A percentile compares a stretch with the other conserved stretches of the same genome.
phyloP scores from a whole-genome alignment of 2,113 vertebrate species.

The Equus quagga region DNA sequence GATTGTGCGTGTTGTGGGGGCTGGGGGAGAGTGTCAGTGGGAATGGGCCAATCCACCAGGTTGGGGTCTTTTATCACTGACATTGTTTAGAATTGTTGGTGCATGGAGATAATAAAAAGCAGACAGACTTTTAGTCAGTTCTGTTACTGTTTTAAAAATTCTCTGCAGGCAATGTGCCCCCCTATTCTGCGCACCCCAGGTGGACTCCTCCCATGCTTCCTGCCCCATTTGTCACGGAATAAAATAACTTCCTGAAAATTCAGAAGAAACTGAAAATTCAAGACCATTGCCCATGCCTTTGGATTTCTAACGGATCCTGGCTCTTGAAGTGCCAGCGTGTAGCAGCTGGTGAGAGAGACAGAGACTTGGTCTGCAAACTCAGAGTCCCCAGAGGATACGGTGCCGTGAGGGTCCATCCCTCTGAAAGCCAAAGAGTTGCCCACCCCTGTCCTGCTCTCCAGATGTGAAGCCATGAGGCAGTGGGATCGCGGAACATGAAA shows the following conservation, averaged over 20 bases:
- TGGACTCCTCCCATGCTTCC: neutral
- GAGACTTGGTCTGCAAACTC: neutral
- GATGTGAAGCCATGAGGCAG: neutral
- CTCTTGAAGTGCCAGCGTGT: neutral
- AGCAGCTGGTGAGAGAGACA: neutral
- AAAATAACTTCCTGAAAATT: neutral
- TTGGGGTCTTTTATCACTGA: neutral
- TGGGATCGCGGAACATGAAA: neutral
- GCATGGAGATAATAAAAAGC: neutral
- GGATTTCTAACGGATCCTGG: neutral
- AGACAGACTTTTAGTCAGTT: neutral
- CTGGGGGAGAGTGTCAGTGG: fast-evolving
- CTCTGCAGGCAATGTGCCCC: neutral
- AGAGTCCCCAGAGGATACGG: neutral
- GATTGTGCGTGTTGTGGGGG: no score
- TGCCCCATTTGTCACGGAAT: neutral
- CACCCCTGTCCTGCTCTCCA: neutral
- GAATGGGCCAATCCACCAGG: neutral
- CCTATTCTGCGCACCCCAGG: neutral
- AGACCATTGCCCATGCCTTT: neutral
- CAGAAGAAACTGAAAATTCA: neutral
- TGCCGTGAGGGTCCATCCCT: neutral
- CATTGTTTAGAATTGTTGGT: neutral
- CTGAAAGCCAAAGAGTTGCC: neutral
- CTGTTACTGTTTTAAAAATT: neutral